Evolutionary conservation across 2,113 vertebrate genomes (phyloP).

Genomic region (Pheucticus melanocephalus): DNA sequence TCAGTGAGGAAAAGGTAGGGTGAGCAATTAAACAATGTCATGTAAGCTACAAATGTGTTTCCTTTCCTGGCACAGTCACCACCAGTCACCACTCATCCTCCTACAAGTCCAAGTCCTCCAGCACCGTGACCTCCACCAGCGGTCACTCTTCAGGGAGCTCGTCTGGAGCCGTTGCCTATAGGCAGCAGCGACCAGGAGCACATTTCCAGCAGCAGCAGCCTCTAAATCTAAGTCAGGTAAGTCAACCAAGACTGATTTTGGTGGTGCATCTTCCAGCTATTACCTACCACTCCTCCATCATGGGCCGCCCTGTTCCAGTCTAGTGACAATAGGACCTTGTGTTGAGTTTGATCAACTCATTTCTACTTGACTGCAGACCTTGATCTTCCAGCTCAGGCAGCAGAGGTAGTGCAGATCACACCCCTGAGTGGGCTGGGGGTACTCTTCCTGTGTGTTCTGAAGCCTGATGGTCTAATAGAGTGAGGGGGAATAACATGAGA

Average conservation of each 20-base stretch:
- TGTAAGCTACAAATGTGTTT: slow-evolving; percentile 35
- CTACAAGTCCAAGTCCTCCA: slow-evolving; percentile 94
- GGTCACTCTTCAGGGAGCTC: slow-evolving; percentile 85
- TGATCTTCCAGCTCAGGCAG: neutral
- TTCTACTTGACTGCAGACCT: neutral
- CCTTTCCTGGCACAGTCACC: slow-evolving; percentile 72
- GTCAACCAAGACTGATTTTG: neutral
- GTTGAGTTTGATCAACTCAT: neutral
- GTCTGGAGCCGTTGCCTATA: slow-evolving; percentile 82
- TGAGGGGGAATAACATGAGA: neutral
- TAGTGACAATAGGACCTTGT: neutral
- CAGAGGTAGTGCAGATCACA: neutral
- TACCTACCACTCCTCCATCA: neutral
- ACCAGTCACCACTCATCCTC: slow-evolving; percentile 89
- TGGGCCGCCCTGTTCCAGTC: neutral
- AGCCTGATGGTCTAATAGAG: neutral
- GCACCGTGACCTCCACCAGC: slow-evolving; percentile 83
- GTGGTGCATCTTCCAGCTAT: neutral
- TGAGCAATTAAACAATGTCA: slow-evolving; percentile 41
- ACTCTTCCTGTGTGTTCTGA: neutral
- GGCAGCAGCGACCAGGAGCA: slow-evolving; percentile 89
- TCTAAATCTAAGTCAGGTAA: slow-evolving; percentile 99
- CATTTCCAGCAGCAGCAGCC: slow-evolving; percentile 97
- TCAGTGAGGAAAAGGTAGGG: slow-evolving; percentile 52
- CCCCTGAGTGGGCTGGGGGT: neutral